phyloP scores from a whole-genome alignment of 2,797 vertebrate species.

The Urosaurus nigricauda region DNA sequence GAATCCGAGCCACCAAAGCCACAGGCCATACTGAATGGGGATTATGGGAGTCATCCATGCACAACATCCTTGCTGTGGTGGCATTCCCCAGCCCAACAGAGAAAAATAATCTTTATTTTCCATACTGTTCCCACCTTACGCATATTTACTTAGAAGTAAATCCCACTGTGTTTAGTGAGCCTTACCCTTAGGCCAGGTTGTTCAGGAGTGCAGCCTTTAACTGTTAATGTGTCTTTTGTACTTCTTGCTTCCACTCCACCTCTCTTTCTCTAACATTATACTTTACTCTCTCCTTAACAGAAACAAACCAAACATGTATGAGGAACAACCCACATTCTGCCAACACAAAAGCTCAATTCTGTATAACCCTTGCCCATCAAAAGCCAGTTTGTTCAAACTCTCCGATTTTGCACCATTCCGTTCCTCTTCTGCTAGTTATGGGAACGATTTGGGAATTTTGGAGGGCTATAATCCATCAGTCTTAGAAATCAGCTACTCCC shows the following conservation, averaged over 20 bases:
- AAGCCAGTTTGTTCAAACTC: neutral
- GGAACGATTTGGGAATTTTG: constrained; percentile 25
- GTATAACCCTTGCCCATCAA: neutral
- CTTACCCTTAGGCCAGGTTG: neutral
- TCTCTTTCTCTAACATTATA: too few relatives aligned
- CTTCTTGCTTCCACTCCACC: too few relatives aligned
- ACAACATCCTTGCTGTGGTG: too few relatives aligned
- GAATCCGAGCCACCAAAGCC: too few relatives aligned
- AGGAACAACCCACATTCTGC: neutral
- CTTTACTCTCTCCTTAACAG: neutral
- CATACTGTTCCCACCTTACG: neutral
- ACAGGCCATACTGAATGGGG: too few relatives aligned
- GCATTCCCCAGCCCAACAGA: neutral
- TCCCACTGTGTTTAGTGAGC: neutral
- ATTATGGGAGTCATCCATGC: too few relatives aligned
- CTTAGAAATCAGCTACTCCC: neutral
- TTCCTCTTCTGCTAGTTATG: neutral
- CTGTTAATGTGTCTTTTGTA: neutral
- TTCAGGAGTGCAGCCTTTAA: neutral
- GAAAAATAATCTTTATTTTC: neutral
- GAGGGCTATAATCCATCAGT: constrained; percentile 43
- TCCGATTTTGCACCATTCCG: neutral
- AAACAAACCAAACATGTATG: neutral
- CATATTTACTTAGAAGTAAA: neutral
- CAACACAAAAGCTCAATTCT: neutral